Evolutionary conservation across 2,113 vertebrate genomes (phyloP).

Genomic region (Zosterops japonicus): DNA sequence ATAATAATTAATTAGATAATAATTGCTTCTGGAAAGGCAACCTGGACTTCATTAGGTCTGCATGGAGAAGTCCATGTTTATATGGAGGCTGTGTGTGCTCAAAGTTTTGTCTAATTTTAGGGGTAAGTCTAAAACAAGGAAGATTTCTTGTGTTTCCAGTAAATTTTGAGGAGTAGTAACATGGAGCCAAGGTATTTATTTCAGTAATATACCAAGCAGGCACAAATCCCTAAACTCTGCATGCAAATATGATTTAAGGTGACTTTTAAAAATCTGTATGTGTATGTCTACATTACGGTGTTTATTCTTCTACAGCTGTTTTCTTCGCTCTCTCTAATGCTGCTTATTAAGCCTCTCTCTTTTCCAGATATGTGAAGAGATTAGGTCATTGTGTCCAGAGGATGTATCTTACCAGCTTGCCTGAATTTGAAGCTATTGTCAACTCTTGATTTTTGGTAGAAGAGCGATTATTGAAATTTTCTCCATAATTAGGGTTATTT

Average conservation of each 20-base stretch:
- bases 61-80: accelerated
- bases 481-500: background rate
- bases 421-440: background rate
- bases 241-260: background rate
- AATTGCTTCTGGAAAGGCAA: background rate
- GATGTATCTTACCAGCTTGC: background rate
- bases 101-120: background rate
- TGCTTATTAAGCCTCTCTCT: background rate
- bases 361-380: background rate
- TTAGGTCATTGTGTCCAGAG: background rate
- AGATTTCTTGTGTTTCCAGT: background rate
- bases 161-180: accelerated
- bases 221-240: background rate
- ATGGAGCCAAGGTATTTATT: background rate
- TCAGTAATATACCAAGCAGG: background rate
- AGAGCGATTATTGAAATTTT: background rate
- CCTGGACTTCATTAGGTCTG: background rate
- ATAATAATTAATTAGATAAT: background rate
- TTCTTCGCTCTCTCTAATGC: background rate
- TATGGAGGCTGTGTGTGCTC: background rate
- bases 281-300: accelerated
- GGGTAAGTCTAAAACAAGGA: background rate
- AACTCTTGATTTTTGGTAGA: background rate
- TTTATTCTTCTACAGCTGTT: background rate
- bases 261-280: accelerated